Evolutionary conservation across 2,113 vertebrate genomes (phyloP).

Genomic region (Dermatemys mawii): DNA sequence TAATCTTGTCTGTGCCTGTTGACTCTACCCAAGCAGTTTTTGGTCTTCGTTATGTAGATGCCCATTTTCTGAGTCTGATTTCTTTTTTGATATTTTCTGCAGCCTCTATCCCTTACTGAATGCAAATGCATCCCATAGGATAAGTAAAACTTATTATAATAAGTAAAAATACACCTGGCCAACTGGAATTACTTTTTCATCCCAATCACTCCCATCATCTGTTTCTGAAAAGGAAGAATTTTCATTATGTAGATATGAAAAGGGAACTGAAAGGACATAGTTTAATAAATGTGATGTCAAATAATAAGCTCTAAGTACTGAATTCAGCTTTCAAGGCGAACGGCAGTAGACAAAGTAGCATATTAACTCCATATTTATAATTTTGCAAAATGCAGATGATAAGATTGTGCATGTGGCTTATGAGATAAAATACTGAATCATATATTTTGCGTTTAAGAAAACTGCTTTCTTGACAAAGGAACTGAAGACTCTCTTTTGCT

Average conservation of each 20-base stretch:
- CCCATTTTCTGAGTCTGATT: background rate
- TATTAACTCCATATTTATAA: constrained; percentile 74
- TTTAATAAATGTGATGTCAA: constrained; percentile 68
- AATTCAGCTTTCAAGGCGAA: constrained; percentile 69
- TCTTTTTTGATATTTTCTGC: constrained; percentile 36
- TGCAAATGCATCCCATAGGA: constrained; percentile 39
- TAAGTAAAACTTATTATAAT: constrained; percentile 24
- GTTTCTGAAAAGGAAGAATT: constrained; percentile 69
- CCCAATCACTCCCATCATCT: constrained; percentile 56
- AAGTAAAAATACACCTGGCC: constrained; percentile 60
- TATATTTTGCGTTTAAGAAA: constrained; percentile 37
- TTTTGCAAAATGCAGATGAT: constrained; percentile 70
- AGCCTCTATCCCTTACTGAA: background rate
- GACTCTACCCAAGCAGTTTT: background rate
- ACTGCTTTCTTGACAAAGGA: constrained; percentile 42
- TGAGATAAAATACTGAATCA: constrained; percentile 50
- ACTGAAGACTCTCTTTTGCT: constrained; percentile 21
- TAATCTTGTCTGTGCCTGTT: background rate
- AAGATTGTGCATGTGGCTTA: constrained; percentile 24
- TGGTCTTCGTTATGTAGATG: background rate
- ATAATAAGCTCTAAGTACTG: constrained; percentile 72
- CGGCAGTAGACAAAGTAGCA: constrained; percentile 67
- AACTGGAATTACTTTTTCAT: constrained; percentile 35
- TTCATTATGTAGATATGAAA: constrained; percentile 72
- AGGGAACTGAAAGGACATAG: constrained; percentile 70